Evolutionary conservation across 1,140 invertebrate species (phyloP), one percentile per base, ranked within the genome.

Genomic region (Rhagoletis pomonella): DNA sequence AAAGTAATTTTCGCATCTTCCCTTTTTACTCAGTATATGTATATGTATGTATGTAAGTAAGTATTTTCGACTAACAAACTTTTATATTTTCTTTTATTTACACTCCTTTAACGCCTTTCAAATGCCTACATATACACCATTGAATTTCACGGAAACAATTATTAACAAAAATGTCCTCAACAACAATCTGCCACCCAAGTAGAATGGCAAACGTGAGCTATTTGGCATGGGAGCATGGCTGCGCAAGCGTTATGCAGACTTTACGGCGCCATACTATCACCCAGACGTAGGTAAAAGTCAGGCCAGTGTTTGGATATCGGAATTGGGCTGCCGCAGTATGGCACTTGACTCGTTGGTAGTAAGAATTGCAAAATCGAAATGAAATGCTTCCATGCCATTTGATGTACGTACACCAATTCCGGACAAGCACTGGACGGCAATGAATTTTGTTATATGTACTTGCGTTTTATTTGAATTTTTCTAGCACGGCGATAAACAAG

Each of bases 171-270:
- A 50, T 55, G 47, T 47, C 73, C n/a, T n/a, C 50, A 55, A 50
- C 73, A 81, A 81, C 47, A 29, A 29, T 29, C 73, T 81, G 73
- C 47, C 73, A 29, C 44, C 47, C 44, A 67, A 50, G 67, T 90
- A 96, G 96, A 92, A 94, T 90, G 96, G 96, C 69, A 95, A 96
- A 93, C 89, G 93, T 73, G 93, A 95, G 88, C 94, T 96, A 81
- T 96, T 95, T 90, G 93, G 95, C 89, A 94, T 94, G 89, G 96
- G 96, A 55, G 90, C 94, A 87, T 96, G 93, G 90, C 89, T 96
- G 19, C 93, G 96, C 88, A 89, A 94, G 88, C 94, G 95, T 87
- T 97, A 96, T 89, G 91, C 93, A 59, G 89, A 93, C 69, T 96
- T 96, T 90, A 90, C 96, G 77, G 95, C 95, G 5, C 91, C 92